Evolutionary conservation across 2,888 invertebrate genomes (phyloP), one percentile per base, ranked within the genome.

Genomic region (Chrysina gloriosa): DNA sequence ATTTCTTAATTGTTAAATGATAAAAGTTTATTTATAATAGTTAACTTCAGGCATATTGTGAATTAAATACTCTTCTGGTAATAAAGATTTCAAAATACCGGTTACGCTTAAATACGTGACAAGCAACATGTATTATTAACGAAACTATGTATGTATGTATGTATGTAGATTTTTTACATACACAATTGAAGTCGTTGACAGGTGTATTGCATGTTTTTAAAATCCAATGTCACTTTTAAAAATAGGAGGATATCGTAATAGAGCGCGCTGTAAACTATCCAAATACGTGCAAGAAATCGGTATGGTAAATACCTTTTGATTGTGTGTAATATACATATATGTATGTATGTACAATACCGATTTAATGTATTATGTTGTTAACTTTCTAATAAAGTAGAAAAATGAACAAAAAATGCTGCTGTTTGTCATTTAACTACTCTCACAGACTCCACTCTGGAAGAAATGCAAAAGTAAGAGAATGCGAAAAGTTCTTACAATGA

Each of bases 21-120:
- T 52, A 52, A 52, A 50, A 52, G 29, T 52, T 52, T 52, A 29
- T 52, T 29, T 52, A 52, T 52, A 27, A 52, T 27, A 6, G 14
- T 52, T 52, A 52, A 29, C 29, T 16, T 52, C 29, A 23, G 25
- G 11, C 27, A 19, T 11, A 19, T 50, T 50, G 16, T 27, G 50
- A 27, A 50, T 50, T 39, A 39, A 39, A 9, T 19, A 19, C 14
- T 14, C 11, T 14, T 14, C 3, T 42, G 6, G 42, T 19, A 19
- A 7, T 42, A 16, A n/a, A n/a, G n/a, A 42, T 42, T 19, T 42
- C 19, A 42, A 36, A n/a, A 36, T 36, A 36, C n/a, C 4, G 36
- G 4, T 36, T 19, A 6, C 42, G 7, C 7, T 42, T 42, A 42
- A 16, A 14, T 42, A 42, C 42, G 42, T 42, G 42, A 42, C 42